Evolutionary conservation across 53 echinoderm and acorn worm genomes (phyloP), one percentile per base, ranked within the genome.

Genomic region (Luidia sarsii): DNA sequence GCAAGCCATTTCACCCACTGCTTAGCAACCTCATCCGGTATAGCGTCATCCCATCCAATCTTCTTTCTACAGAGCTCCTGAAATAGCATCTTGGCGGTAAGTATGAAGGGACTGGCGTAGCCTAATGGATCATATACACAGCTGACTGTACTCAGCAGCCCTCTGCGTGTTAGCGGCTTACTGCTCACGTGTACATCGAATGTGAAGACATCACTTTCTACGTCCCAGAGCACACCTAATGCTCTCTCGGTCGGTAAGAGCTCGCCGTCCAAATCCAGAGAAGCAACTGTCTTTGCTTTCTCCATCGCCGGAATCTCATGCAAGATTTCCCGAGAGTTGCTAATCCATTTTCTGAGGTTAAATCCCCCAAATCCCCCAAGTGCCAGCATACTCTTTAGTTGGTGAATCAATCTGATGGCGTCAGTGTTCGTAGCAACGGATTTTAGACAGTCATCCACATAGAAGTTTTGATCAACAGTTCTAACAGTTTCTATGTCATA

Each of bases 381-480:
- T 11, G 23, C 29, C 48, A 67, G 23, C 48, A 67, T 23, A 23
- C 29, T 46, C 27, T 27, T 23, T 15, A 67, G 23, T 22, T 51
- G 48, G 4, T 65, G 27, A 14, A 81, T 28, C 27, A 86, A 33
- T 24, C 25, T 59, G 0, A 32, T 54, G 43, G 84, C 89, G 13
- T 79, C 80, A 28, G 68, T 64, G 0, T 43, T 41, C 9, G 70
- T 63, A 32, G 23, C 24, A 8, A 89, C 89, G 16, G 89, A 79
- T 56, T 79, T 89, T 33, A 89, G 31, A 43, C 89, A 89, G 35
- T 89, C 89, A 19, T 89, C 89, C 3, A 85, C 80, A 39, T 89
- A 84, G 71, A 84, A 89, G 32, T 89, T 85, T 3, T 79, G 39
- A 18, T 48, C 19, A 8, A 89, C 65, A 1, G 80, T 50, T 15